Evolutionary conservation across 2,113 vertebrate genomes (phyloP).

Genomic region (Chaetorhynchus papuensis): DNA sequence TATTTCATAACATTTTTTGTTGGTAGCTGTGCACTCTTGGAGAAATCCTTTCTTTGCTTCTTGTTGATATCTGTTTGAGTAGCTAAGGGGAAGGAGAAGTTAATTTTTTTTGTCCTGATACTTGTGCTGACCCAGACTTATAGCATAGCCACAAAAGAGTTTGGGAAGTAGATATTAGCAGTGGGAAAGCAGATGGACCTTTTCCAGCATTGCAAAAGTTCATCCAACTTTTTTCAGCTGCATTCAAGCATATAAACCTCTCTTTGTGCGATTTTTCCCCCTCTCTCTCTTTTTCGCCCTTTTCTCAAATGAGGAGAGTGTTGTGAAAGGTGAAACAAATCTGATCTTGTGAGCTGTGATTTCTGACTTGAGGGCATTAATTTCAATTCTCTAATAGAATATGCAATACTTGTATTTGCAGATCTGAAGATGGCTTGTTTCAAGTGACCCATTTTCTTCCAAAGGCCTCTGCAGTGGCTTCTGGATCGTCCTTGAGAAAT

Average conservation of each 20-base stretch:
- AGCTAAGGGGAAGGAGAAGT: neutral
- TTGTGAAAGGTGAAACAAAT: neutral
- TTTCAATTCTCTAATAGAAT: neutral
- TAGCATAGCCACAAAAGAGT: neutral
- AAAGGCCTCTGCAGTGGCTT: neutral
- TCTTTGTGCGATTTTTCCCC: neutral
- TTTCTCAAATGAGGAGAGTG: neutral
- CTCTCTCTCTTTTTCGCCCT: neutral
- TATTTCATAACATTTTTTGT: neutral
- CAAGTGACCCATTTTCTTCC: neutral
- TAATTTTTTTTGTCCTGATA: neutral
- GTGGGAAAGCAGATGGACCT: neutral
- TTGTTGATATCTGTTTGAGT: neutral
- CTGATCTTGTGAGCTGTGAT: neutral
- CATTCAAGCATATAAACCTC: neutral
- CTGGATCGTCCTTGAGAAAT: neutral
- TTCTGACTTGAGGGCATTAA: neutral
- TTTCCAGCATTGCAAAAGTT: conserved; percentile 2
- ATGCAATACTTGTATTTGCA: neutral
- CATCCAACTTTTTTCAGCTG: conserved; percentile 19
- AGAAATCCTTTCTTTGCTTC: neutral
- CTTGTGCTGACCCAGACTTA: neutral
- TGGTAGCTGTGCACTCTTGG: neutral
- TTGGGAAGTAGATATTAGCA: neutral
- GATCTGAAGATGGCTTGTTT: neutral